Conservation (phyloP, 2,797 vertebrate genomes). For the Enteromius trimaculatus region DNA sequence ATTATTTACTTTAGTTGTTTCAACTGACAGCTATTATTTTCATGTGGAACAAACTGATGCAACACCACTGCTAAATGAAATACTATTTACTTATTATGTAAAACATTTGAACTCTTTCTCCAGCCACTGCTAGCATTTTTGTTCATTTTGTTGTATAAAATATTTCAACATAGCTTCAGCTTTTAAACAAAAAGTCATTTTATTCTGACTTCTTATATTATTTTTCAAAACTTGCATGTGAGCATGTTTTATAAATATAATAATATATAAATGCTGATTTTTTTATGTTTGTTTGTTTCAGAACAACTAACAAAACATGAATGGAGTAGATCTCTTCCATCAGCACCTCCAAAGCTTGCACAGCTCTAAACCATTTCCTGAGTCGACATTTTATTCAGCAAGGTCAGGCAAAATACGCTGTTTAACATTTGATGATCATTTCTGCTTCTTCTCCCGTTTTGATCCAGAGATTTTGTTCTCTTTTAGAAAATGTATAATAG, state of each 20-base stretch:
- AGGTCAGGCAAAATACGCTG: not conserved
- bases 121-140: not conserved
- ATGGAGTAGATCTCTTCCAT: not conserved
- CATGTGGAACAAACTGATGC: not conserved
- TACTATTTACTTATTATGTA: not conserved
- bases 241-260: too few species aligned
- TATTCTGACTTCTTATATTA: too few species aligned
- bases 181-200: too few species aligned
- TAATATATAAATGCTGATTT: too few species aligned
- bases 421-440: not conserved
- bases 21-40: not conserved
- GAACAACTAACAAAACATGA: not conserved
- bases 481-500: not conserved
- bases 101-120: not conserved
- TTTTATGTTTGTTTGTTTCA: not conserved
- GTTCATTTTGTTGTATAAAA: not conserved
- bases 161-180: too few species aligned
- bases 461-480: not conserved
- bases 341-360: not conserved
- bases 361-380: not conserved
- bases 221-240: too few species aligned
- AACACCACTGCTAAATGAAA: not conserved
- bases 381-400: too few species aligned
- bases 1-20: not conserved
- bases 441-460: not conserved